phyloP scores from a whole-genome alignment of 2,113 vertebrate genomes.

The Anoura caudifer region DNA sequence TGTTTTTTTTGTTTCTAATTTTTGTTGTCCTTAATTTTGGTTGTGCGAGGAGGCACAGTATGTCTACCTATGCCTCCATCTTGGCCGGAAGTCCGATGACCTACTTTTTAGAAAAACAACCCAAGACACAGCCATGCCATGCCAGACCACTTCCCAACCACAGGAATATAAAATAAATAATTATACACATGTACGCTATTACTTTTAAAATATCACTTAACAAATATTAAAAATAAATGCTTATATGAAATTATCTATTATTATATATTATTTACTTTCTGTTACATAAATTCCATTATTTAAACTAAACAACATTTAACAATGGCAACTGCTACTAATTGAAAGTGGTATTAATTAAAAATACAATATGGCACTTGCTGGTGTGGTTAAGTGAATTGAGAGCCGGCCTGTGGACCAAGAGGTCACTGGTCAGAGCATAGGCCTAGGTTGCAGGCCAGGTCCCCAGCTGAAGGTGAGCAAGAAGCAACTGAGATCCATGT shows the following conservation, averaged over 20 bases:
- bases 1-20: no score
- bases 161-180: background rate
- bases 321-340: background rate
- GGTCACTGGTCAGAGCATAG: no score
- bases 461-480: no score
- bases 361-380: background rate
- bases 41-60: no score
- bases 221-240: background rate
- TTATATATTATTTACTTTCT: background rate
- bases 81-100: no score
- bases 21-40: no score
- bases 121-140: background rate
- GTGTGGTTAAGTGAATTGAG: no score
- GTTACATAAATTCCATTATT: background rate
- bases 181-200: background rate
- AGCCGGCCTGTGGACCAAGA: no score
- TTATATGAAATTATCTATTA: background rate
- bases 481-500: no score
- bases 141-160: background rate
- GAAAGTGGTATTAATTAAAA: background rate
- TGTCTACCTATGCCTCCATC: no score
- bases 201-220: background rate
- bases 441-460: no score
- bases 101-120: background rate
- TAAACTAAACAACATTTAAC: background rate